Conservation (phyloP, 2,113 vertebrate genomes). For the Corythornis cristatus region DNA sequence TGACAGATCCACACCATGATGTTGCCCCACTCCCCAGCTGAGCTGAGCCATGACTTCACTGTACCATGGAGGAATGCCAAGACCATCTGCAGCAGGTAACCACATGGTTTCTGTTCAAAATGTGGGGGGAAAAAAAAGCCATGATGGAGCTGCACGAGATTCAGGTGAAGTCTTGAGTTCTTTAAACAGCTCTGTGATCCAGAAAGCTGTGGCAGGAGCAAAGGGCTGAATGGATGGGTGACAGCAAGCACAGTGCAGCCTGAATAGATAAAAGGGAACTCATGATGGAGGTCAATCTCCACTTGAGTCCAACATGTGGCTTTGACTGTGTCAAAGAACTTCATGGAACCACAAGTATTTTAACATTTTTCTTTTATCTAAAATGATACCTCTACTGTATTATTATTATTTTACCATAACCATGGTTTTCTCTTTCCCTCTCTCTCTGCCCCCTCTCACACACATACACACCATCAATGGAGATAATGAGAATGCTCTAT, state of each 20-base stretch:
- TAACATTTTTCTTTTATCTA: constrained; percentile 19
- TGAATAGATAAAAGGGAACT: not conserved
- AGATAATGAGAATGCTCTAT: constrained; percentile 12
- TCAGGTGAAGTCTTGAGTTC: not conserved
- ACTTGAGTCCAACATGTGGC: not conserved
- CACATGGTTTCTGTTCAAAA: not conserved
- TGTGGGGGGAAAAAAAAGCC: not conserved
- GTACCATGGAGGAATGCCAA: not conserved
- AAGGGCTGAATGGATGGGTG: not conserved
- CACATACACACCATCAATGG: constrained; percentile 40
- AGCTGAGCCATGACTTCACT: rapidly evolving
- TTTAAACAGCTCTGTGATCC: not conserved
- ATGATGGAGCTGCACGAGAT: not conserved
- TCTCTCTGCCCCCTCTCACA: not conserved
- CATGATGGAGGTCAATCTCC: not conserved
- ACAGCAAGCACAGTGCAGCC: not conserved
- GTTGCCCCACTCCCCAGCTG: not conserved
- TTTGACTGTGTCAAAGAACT: not conserved
- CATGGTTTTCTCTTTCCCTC: not conserved
- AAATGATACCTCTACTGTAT: not conserved
- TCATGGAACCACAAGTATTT: not conserved
- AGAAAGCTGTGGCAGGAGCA: not conserved
- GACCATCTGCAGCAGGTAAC: not conserved
- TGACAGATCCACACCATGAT: not conserved
- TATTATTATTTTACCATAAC: constrained; percentile 23